phyloP scores from a whole-genome alignment of 2,113 vertebrate species.

The Corapipo altera region DNA sequence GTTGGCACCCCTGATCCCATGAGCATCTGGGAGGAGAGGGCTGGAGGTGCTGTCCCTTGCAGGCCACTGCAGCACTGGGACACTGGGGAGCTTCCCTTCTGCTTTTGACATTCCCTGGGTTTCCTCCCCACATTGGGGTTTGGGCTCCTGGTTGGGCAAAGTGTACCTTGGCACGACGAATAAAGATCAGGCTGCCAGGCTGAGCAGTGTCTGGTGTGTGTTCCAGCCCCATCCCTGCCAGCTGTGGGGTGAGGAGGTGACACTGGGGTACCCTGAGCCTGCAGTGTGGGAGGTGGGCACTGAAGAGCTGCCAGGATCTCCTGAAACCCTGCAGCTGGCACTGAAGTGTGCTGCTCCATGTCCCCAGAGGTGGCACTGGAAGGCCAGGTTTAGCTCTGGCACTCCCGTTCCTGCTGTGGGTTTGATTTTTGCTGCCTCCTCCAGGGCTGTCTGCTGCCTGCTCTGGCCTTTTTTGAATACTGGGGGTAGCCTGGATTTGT shows the following conservation, averaged over 20 bases:
- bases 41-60: not conserved
- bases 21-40: not conserved
- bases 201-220: not conserved
- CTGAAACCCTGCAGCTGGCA: not conserved
- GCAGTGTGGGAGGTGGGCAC: not conserved
- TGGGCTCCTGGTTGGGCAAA: not conserved
- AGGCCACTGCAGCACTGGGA: not conserved
- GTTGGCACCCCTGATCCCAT: not conserved
- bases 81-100: not conserved
- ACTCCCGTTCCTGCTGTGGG: not conserved
- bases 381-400: not conserved
- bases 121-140: constrained; percentile 39
- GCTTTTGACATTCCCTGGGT: not conserved
- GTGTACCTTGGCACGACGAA: not conserved
- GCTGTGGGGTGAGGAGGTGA: not conserved
- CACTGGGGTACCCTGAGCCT: not conserved
- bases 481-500: not conserved
- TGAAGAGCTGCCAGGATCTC: not conserved
- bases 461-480: accelerated
- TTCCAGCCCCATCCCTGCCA: not conserved
- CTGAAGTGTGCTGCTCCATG: accelerated
- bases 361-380: not conserved
- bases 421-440: not conserved
- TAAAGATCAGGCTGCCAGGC: constrained; percentile 10
- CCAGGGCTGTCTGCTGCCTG: not conserved